phyloP scores from a whole-genome alignment of 2,888 invertebrate species.

The Brachypterus glaber region DNA sequence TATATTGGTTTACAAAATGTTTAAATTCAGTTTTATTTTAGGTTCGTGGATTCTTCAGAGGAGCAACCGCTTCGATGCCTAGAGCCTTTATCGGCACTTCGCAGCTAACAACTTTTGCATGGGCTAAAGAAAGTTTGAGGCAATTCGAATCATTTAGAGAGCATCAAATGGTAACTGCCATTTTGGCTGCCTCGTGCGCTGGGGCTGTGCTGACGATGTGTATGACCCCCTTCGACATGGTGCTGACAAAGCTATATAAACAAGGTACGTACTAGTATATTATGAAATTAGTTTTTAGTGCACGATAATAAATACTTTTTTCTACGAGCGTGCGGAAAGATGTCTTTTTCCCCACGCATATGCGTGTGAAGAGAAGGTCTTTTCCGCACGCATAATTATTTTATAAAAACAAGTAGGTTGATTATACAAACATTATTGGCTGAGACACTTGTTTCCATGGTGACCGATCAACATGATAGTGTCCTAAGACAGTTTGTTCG shows the following conservation, averaged over 20 bases:
- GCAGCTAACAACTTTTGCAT: slow-evolving; percentile 72
- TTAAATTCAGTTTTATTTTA: no score
- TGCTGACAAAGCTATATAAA: slow-evolving; percentile 79
- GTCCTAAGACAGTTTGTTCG: no score
- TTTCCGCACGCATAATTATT: no score
- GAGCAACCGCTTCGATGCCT: slow-evolving; percentile 61
- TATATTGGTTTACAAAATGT: no score
- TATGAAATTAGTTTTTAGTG: slow-evolving; percentile 5
- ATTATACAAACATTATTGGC: no score
- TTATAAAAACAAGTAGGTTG: no score
- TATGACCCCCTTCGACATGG: slow-evolving; percentile 80
- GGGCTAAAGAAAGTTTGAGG: slow-evolving; percentile 45
- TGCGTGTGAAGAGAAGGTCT: no score
- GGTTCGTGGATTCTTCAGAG: slow-evolving; percentile 64
- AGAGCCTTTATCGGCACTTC: slow-evolving; percentile 68
- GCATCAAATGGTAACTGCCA: slow-evolving; percentile 48
- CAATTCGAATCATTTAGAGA: slow-evolving; percentile 31
- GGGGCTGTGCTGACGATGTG: slow-evolving; percentile 63
- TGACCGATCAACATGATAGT: no score
- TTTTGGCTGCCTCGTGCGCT: slow-evolving; percentile 61
- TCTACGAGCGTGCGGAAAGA: no score
- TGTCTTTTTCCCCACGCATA: no score
- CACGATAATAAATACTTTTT: no score
- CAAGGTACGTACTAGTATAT: slow-evolving; percentile 61
- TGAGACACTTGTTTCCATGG: no score